phyloP scores from a whole-genome alignment of 2,113 vertebrate genomes.

The Apeltes quadracus region DNA sequence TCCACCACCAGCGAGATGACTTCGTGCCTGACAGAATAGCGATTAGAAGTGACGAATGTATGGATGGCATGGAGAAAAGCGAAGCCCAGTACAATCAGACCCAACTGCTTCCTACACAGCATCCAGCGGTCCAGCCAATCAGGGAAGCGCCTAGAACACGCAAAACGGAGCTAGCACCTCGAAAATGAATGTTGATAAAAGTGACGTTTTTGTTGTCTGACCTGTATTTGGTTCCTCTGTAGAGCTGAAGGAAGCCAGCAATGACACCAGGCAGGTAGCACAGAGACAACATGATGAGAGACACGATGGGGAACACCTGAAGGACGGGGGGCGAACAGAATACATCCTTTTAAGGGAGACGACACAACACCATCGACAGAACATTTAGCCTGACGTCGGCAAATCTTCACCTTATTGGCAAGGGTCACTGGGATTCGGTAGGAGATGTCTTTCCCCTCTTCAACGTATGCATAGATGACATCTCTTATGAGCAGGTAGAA shows the following conservation, averaged over 20 bases:
- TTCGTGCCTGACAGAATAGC: slow-evolving; percentile 55
- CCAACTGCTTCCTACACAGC: slow-evolving; percentile 94
- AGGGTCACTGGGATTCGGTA: slow-evolving; percentile 86
- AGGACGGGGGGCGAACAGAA: background rate
- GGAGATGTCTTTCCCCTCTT: slow-evolving; percentile 75
- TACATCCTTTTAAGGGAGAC: background rate
- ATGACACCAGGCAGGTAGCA: slow-evolving; percentile 92
- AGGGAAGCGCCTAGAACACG: slow-evolving; percentile 82
- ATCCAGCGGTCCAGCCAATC: slow-evolving; percentile 93
- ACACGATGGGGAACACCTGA: slow-evolving; percentile 83
- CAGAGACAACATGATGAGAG: slow-evolving; percentile 86
- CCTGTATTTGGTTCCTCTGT: slow-evolving; percentile 91
- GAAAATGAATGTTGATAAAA: no score
- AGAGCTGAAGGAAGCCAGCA: slow-evolving; percentile 89
- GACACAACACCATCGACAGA: background rate
- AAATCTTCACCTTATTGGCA: slow-evolving; percentile 80
- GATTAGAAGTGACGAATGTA: slow-evolving; percentile 83
- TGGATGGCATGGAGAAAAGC: slow-evolving; percentile 88
- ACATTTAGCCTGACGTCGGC: background rate
- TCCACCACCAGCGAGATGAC: slow-evolving; percentile 60
- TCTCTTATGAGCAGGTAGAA: slow-evolving; percentile 83
- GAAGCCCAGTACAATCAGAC: slow-evolving; percentile 87
- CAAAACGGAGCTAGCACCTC: background rate
- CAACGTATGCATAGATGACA: slow-evolving; percentile 80
- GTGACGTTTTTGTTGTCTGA: slow-evolving; percentile 33